Conservation (phyloP, 2,888 invertebrate genomes). For the Emmelina monodactyla region DNA sequence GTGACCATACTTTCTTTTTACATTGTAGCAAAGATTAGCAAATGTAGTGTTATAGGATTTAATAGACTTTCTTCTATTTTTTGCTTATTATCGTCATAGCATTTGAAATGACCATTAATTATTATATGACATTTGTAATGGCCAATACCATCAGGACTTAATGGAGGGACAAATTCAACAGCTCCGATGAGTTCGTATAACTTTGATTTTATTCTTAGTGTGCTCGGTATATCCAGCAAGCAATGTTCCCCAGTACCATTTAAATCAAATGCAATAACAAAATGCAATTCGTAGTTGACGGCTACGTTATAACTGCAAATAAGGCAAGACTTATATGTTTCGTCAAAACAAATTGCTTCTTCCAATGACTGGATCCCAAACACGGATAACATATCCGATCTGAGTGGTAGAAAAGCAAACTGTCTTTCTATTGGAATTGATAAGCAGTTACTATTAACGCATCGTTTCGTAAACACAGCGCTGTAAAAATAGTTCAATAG, state of each 20-base stretch:
- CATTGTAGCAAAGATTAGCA: not conserved
- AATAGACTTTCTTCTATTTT: not conserved
- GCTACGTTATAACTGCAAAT: not conserved
- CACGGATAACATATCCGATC: too few relatives aligned
- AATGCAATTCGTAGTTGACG: not conserved
- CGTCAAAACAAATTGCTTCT: too few relatives aligned
- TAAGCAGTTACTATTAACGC: not conserved
- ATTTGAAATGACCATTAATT: not conserved
- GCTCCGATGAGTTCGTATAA: too few relatives aligned
- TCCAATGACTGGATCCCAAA: too few relatives aligned
- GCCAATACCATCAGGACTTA: not conserved
- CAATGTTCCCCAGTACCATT: not conserved
- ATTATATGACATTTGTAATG: too few relatives aligned
- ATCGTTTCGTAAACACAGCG: not conserved
- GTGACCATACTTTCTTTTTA: not conserved
- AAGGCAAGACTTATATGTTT: too few relatives aligned
- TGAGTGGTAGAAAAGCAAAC: too few relatives aligned
- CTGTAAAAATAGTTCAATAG: not conserved
- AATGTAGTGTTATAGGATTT: not conserved
- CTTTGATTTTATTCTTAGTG: not conserved
- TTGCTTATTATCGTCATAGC: not conserved
- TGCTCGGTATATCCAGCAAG: not conserved
- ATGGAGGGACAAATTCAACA: not conserved
- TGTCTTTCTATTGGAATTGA: not conserved
- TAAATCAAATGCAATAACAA: not conserved